Conservation (phyloP, 2,888 invertebrate genomes). For the Pseudococcus longispinus region DNA sequence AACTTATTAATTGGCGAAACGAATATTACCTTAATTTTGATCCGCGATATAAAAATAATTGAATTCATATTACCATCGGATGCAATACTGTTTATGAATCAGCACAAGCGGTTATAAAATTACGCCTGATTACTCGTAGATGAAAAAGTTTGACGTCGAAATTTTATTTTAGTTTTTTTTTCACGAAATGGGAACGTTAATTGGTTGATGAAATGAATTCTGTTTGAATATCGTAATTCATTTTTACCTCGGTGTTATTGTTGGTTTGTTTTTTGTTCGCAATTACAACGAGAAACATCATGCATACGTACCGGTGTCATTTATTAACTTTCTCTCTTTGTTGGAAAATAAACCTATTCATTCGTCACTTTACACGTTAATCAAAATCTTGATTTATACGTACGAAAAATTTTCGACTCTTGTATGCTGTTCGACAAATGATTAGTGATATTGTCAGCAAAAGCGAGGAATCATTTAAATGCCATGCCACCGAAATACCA, state of each 20-base stretch:
- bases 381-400: conserved; percentile 2
- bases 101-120: neutral
- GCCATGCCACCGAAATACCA: no score
- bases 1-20: neutral
- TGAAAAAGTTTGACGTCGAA: neutral
- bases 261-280: neutral
- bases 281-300: neutral
- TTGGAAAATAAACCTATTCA: conserved; percentile 13
- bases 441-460: neutral
- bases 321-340: conserved; percentile 22
- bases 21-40: neutral
- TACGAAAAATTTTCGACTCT: neutral
- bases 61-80: neutral
- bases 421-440: neutral
- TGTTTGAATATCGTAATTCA: neutral
- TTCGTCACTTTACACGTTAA: conserved; percentile 25
- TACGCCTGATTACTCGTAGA: neutral
- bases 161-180: neutral
- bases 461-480: neutral
- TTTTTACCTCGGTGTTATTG: neutral
- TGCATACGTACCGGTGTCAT: neutral
- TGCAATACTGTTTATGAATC: neutral
- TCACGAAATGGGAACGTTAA: neutral
- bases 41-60: neutral
- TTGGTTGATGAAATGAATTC: neutral